A percentile compares a stretch with the other conserved stretches of the same genome.
These are phyloP conservation scores for Pomacea canaliculata DNA, from an alignment of 2,888 invertebrate species.

Conservation along the genomic window DNA sequence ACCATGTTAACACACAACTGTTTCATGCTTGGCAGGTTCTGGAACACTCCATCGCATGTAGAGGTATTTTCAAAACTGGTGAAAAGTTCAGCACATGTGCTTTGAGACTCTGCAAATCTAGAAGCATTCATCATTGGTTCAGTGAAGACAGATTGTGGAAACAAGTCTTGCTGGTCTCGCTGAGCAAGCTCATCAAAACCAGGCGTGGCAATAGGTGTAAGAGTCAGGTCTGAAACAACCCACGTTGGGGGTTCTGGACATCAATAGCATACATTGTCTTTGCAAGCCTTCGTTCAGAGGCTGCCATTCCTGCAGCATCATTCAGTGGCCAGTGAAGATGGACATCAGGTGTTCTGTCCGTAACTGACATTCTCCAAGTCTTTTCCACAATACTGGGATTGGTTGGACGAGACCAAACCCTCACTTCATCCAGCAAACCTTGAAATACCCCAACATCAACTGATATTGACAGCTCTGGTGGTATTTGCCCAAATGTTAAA, in stretches of 20 bases:
- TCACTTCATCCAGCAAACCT: conserved; percentile 50
- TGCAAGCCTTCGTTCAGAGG: conserved; percentile 33
- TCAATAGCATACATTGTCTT: conserved; percentile 41
- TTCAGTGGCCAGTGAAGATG: conserved; percentile 48
- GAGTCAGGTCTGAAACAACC: conserved; percentile 43
- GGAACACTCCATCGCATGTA: conserved; percentile 26
- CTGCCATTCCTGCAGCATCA: conserved; percentile 41
- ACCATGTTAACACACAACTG: conserved; percentile 39
- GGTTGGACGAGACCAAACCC: conserved; percentile 50
- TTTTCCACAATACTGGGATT: conserved; percentile 46
- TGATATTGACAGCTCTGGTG: conserved; percentile 32
- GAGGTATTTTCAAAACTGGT: conserved; percentile 26
- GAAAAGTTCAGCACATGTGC: conserved; percentile 36
- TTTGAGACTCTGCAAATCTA: conserved; percentile 18
- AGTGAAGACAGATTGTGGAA: conserved; percentile 15
- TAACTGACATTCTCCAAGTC: conserved; percentile 41
- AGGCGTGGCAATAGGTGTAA: conserved; percentile 29
- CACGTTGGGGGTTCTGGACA: conserved; percentile 41
- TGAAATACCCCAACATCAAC: conserved; percentile 38
- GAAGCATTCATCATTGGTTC: conserved; percentile 20
- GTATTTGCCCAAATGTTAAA: conserved; percentile 42
- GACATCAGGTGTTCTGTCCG: conserved; percentile 42
- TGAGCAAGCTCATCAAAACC: conserved; percentile 28
- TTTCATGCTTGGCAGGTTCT: conserved; percentile 25
- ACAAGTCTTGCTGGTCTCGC: not conserved